Evolutionary conservation across 1,140 invertebrate genomes (phyloP).

Genomic region (Drosophila lini): DNA sequence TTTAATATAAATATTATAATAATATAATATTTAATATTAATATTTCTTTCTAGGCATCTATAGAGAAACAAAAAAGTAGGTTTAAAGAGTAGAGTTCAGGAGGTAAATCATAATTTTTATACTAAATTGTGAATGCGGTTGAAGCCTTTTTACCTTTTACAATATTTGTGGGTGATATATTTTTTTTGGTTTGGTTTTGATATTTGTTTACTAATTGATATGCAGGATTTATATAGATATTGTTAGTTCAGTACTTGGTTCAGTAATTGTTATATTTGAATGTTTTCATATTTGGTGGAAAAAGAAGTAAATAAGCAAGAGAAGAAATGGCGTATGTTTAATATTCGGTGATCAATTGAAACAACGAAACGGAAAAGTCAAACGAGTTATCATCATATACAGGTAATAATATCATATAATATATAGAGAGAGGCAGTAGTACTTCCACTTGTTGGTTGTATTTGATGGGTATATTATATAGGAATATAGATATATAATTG

Average conservation of each 20-base stretch:
- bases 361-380: slow-evolving; percentile 74
- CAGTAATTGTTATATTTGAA: slow-evolving; percentile 60
- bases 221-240: slow-evolving; percentile 52
- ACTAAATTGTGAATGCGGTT: slow-evolving; percentile 76
- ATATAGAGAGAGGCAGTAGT: slow-evolving; percentile 49
- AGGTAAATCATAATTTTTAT: slow-evolving; percentile 47
- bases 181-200: slow-evolving; percentile 40
- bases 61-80: slow-evolving; percentile 32
- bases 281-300: slow-evolving; percentile 66
- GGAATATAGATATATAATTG: slow-evolving; percentile 38
- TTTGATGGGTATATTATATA: slow-evolving; percentile 44
- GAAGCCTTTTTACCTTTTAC: slow-evolving; percentile 80
- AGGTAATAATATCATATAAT: slow-evolving; percentile 52
- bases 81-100: slow-evolving; percentile 19
- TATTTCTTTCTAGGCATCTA: slow-evolving; percentile 51
- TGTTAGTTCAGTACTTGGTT: slow-evolving; percentile 19
- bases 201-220: slow-evolving; percentile 60
- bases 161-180: slow-evolving; percentile 75
- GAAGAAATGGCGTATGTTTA: slow-evolving; percentile 84
- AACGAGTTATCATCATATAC: slow-evolving; percentile 74
- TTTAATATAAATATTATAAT: too few relatives aligned
- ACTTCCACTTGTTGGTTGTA: slow-evolving; percentile 45
- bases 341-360: slow-evolving; percentile 80
- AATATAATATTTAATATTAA: too few relatives aligned
- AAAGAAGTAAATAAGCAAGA: slow-evolving; percentile 84